Base-by-base conservation (phyloP, 2,113 vertebrate genomes). In the Dendrocopos noguchii region DNA sequence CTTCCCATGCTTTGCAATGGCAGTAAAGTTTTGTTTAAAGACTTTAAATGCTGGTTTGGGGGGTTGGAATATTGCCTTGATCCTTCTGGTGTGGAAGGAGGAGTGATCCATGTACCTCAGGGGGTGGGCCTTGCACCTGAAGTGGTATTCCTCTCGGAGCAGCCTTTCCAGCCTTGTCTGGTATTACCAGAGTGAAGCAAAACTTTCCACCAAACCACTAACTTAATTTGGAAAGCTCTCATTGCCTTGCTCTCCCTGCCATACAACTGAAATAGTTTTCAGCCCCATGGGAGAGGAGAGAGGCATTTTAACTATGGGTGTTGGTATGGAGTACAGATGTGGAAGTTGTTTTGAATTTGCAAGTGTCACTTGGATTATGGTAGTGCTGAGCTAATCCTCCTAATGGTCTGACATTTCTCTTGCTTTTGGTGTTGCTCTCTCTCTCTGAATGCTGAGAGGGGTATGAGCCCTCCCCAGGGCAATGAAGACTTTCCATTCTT, bases 401-500 rank as follows among this genome's bases (percentile, higher is more conserved):
- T 77, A 92, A 66, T 79, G 91, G 46, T 80, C 72, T 94, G 82
- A 94, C 50, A 71, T 91, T 36, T 93, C 85, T 89, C 61, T 61
- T 91, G 90, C 61, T 93, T 93, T 93, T 95, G 73, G 33, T 96
- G 83, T 81, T 7, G 88, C 89, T 94, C 84, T 79, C 79, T 94
- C 67, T 91, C 81, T 78, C 63, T 83, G 80, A 80, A 88, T 79
- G 56, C 81, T 87, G 57, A 84, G 85, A 46, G 79, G 87, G 81
- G 70, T 57, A 70, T 59, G 39, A 80, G 77, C 34, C 33, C 84
- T 91, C 68, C 84, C 95, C 67, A 92, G 88, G 88, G 84, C 61
- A 21, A 91, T 91, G 92, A 76, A 95, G 94, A 97, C 96, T 98
- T 98, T 98, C 97, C 96, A 9, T 87, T 89, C 80, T 11, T 68